Conservation (phyloP, 2,797 vertebrate genomes). For the Crenuchus spilurus region DNA sequence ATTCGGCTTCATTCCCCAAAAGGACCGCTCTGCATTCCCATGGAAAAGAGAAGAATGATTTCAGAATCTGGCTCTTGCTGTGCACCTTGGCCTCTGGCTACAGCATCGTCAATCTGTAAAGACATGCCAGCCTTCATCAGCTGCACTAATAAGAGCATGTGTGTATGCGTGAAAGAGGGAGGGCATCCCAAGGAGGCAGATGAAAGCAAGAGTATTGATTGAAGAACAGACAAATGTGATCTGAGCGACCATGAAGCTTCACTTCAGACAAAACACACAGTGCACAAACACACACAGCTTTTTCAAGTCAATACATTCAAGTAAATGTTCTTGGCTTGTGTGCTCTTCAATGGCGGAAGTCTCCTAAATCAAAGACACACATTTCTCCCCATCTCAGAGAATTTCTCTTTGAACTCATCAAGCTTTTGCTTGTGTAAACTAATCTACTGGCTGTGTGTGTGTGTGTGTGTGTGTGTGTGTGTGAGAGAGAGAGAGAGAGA, state of each 20-base stretch:
- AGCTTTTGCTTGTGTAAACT: conserved; percentile 13
- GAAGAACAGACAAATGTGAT: conserved; percentile 64
- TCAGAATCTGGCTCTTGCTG: conserved; percentile 52
- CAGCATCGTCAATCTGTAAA: conserved; percentile 38
- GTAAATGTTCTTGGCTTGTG: conserved; percentile 23
- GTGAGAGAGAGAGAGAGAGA: not conserved
- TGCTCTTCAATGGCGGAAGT: conserved; percentile 25
- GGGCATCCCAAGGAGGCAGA: conserved; percentile 57
- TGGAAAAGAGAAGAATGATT: conserved; percentile 45
- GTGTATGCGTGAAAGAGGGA: not conserved
- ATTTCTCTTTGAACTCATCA: conserved; percentile 37
- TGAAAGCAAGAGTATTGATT: conserved; percentile 77
- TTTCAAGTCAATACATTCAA: conserved; percentile 20
- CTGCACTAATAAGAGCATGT: conserved; percentile 39
- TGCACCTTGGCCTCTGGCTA: conserved; percentile 64
- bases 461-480: conserved; percentile 20
- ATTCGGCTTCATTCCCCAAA: conserved; percentile 38
- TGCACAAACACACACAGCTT: conserved; percentile 52
- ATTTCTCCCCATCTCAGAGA: not conserved
- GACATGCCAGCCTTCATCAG: conserved; percentile 38
- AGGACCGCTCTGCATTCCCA: not conserved
- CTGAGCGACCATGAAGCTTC: conserved; percentile 61
- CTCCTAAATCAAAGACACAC: conserved; percentile 28
- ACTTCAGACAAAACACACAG: conserved; percentile 45
- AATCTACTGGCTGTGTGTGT: not conserved